Conservation (phyloP, 1,140 invertebrate genomes). For the Triops longicaudatus region DNA sequence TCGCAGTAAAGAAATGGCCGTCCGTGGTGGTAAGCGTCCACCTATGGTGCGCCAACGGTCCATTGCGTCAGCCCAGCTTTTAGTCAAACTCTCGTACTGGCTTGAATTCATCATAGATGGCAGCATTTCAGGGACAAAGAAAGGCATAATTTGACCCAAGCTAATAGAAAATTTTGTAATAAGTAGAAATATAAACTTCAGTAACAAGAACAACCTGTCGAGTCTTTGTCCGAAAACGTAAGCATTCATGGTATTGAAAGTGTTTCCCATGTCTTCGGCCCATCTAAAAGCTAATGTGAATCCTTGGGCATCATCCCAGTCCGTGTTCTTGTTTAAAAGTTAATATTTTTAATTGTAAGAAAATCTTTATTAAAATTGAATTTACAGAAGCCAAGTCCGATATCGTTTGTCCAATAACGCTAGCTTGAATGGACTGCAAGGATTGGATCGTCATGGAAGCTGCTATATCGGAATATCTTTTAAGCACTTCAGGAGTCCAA, state of each 20-base stretch:
- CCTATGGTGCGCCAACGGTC: neutral
- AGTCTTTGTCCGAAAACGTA: neutral
- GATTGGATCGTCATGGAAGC: conserved; percentile 19
- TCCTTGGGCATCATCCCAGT: conserved; percentile 17
- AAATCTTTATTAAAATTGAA: neutral
- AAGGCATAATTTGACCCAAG: conserved; percentile 20
- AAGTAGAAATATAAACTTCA: too few relatives aligned
- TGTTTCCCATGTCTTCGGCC: neutral
- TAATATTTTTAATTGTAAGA: neutral
- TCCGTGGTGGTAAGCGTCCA: neutral
- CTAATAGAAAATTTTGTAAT: neutral
- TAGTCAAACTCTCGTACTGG: neutral
- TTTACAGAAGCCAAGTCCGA: conserved; percentile 10
- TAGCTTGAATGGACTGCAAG: neutral
- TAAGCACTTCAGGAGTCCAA: conserved; percentile 18
- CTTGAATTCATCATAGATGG: neutral
- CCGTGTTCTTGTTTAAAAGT: neutral
- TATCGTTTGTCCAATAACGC: neutral
- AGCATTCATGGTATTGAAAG: conserved; percentile 10
- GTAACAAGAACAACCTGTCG: neutral
- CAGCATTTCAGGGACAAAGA: conserved; percentile 18
- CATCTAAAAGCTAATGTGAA: conserved; percentile 4
- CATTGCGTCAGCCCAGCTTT: conserved; percentile 17
- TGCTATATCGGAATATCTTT: neutral
- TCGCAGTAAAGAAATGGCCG: conserved; percentile 7